Percentiles rank a stretch among this genome's conserved stretches.
Evolutionary conservation across 2,888 invertebrate species (phyloP).

Genomic region (Blastobasis adustella): DNA sequence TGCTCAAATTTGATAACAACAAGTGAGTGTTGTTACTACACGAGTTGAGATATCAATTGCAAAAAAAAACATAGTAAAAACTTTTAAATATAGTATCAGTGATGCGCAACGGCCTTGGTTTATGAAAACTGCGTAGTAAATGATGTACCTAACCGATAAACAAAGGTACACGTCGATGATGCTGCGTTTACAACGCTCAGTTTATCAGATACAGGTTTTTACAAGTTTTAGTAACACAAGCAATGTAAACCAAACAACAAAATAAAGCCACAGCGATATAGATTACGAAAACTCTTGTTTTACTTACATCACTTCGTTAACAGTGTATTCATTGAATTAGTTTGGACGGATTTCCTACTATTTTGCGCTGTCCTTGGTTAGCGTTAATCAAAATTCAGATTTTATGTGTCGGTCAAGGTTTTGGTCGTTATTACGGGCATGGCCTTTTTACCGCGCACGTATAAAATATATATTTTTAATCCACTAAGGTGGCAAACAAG

Average conservation of each 20-base stretch:
- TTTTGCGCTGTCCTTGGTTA: no score
- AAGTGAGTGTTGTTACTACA: no score
- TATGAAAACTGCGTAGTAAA: slow-evolving; percentile 12
- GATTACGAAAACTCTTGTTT: slow-evolving; percentile 3
- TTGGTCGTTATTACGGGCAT: no score
- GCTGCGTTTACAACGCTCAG: not conserved
- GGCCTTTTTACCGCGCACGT: no score
- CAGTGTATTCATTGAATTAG: no score
- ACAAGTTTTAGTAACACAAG: not conserved
- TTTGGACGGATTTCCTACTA: no score
- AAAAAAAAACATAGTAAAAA: not conserved
- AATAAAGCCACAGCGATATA: not conserved
- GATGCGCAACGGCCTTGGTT: slow-evolving; percentile 15
- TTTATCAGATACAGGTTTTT: no score
- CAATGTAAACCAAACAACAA: not conserved
- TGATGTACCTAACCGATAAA: not conserved
- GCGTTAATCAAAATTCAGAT: no score
- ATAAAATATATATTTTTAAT: no score
- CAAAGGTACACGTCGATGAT: not conserved
- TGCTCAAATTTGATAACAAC: no score
- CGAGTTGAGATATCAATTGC: not conserved
- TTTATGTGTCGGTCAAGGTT: no score
- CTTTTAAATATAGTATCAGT: not conserved
- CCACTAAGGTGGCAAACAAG: no score
- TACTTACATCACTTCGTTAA: not conserved